Base-by-base conservation (phyloP, 2,797 vertebrate genomes). In the Chrysocyon brachyurus region DNA sequence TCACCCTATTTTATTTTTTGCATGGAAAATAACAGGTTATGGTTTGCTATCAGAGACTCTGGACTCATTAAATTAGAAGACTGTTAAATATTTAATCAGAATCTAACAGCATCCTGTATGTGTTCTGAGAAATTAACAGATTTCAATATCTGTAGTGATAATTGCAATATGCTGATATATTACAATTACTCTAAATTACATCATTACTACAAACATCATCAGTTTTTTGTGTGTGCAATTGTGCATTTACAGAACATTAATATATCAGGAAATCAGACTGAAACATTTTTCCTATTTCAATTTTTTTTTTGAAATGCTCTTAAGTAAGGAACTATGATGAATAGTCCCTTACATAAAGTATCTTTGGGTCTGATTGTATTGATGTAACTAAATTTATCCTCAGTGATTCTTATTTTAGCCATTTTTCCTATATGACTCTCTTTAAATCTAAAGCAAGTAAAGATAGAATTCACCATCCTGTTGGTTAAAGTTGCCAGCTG, bases 111-210 rank as follows among this genome's bases (percentile, higher is more conserved):
- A 85, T 88, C 3, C 31, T 94, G 0, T 93, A 24, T 72, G 57
- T 19, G 0, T 96, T 91, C 81, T 77, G 70, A 92, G 78, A 75
- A 95, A 97, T 94, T 86, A 97, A 72, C 40, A 92, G 8, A 86
- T 95, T 97, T 94, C 36, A 79, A 17, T 89, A 95, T 63, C 83
- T 96, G 40, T 70, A 77, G 61, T 36, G 19, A 79, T 96, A 92
- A 28, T 19, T 97, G 54, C 63, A 78, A 93, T 82, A 96, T 90
- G 61, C 54, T 98, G 87, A 85, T 75, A 73, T 86, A 36, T 90
- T 91, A 64, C 59, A 96, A 73, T 97, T 96, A 97, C 83, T 95
- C 78, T 49, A 97, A 96, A 97, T 97, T 93, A 95, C 36, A 94
- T 64, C 26, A 88, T 86, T 97, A 95, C 70, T 61, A 84, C 59